Percentiles rank a stretch among this genome's conserved stretches.
phyloP scores from a whole-genome alignment of 1,140 invertebrate species.

The Brachionus rubens region DNA sequence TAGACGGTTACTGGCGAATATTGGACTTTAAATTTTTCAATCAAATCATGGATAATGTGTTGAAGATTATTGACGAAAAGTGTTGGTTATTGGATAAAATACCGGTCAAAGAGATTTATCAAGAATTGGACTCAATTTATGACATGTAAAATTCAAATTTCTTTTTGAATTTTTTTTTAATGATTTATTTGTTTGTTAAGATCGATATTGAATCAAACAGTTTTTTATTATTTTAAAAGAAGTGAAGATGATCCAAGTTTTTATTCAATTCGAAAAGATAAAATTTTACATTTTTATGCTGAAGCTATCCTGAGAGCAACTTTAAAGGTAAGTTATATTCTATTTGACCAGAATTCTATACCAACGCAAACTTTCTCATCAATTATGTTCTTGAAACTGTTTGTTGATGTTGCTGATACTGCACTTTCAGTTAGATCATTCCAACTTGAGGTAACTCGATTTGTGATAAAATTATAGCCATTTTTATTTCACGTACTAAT shows the following conservation, averaged over 20 bases:
- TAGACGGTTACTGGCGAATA: conserved; percentile 22
- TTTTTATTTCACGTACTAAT: too few species aligned
- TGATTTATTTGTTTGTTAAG: not conserved
- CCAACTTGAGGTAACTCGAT: too few species aligned
- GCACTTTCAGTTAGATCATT: too few species aligned
- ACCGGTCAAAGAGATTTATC: conserved; percentile 14
- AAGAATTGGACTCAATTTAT: conserved; percentile 25
- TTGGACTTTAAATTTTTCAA: conserved; percentile 20
- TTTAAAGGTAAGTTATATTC: not conserved
- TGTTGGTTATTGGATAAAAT: conserved; percentile 36
- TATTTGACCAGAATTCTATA: not conserved
- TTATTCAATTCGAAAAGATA: conserved; percentile 11
- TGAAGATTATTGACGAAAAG: conserved; percentile 37
- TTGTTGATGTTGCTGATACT: too few species aligned
- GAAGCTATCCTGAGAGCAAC: conserved; percentile 12
- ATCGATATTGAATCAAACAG: conserved; percentile 9
- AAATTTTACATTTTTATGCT: conserved; percentile 38
- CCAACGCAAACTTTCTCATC: not conserved
- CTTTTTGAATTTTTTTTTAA: not conserved
- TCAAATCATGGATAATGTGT: conserved; percentile 31
- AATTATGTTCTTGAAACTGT: too few species aligned
- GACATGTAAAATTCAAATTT: not conserved
- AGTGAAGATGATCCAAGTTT: conserved; percentile 22
- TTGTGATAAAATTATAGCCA: too few species aligned
- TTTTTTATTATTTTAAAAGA: conserved; percentile 15